Evolutionary conservation across 1,140 invertebrate genomes (phyloP), one percentile per base, ranked within the genome.

Genomic region (Saxidomus purpurata): DNA sequence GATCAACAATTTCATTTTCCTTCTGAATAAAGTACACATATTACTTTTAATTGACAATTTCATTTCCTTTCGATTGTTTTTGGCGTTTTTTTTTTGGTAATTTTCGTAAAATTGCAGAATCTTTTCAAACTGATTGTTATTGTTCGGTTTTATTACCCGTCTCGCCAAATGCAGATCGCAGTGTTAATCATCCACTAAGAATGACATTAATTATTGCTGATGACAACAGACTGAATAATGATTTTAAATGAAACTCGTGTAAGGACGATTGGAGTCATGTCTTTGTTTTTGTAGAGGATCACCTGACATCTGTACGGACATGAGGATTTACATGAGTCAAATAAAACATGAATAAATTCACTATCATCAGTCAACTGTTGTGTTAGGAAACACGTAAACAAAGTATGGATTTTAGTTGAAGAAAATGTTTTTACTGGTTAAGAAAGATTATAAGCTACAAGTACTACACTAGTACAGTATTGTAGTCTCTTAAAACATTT

Each of bases 281-380:
- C 59, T 63, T 71, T 71, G 67, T 71, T 38, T 31, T 71, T 19
- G n/a, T n/a, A n/a, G n/a, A n/a, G n/a, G n/a, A n/a, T n/a, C n/a
- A n/a, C n/a, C n/a, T 6, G 55, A 59, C 17, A 59, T 59, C 25
- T 59, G 55, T 28, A 59, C n/a, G 4, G 3, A 19, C 25, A 59
- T 59, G 6, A 59, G 4, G 8, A 19, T 4, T 59, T 19, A 6
- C 6, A 19, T n/a, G 55, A 59, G 6, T 59, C 25, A 19, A 19
- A 59, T n/a, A 25, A 19, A 59, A 59, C 4, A 9, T 59, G 17
- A 59, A 59, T 59, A 25, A 59, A 59, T 28, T 59, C 6, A 9
- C 3, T 59, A 19, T 59, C 22, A n/a, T 28, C 17, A n/a, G 22
- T 59, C 22, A 59, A 6, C 19, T n/a, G 17, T 59, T 59, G 19